Percentiles rank a stretch among this genome's conserved stretches.
These are phyloP conservation scores for Dendrolimus punctatus DNA, from an alignment of 1,140 invertebrate genomes.

Conservation along the genomic window DNA sequence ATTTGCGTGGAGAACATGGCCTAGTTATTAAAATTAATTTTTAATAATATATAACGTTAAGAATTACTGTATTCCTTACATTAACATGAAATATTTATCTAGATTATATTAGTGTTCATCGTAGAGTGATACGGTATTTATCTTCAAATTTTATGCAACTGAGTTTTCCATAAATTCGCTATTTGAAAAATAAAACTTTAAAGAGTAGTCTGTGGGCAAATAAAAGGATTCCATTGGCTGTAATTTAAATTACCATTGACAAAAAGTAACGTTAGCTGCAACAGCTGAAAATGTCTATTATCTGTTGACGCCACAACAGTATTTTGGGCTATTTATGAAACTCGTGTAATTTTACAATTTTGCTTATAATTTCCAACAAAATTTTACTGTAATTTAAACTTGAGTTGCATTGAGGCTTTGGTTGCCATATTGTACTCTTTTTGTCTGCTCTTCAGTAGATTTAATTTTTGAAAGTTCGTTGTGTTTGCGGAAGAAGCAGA, in stretches of 20 bases:
- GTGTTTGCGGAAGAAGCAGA: constrained; percentile 50
- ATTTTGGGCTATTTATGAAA: constrained; percentile 40
- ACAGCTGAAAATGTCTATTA: constrained; percentile 69
- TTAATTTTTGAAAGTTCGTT: constrained; percentile 28
- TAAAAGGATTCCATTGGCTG: constrained; percentile 32
- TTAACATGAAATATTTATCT: too few species aligned
- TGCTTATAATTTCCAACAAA: constrained; percentile 41
- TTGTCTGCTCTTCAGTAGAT: constrained; percentile 14
- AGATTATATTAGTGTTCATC: too few species aligned
- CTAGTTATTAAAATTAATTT: too few species aligned
- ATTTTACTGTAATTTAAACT: constrained; percentile 35
- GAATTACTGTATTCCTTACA: too few species aligned
- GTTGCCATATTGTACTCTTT: constrained; percentile 28
- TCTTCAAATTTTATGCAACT: too few species aligned
- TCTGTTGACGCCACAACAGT: constrained; percentile 56
- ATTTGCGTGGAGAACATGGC: too few species aligned
- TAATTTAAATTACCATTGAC: constrained; percentile 54
- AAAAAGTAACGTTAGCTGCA: constrained; percentile 54
- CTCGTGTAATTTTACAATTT: constrained; percentile 23
- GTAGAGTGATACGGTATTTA: too few species aligned
- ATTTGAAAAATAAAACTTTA: neutral
- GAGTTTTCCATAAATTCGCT: too few species aligned
- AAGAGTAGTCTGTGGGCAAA: neutral
- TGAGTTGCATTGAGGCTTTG: constrained; percentile 28
- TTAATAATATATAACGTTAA: too few species aligned